Evolutionary conservation across 1,140 invertebrate genomes (phyloP).

Genomic region (Pararge aegeria): DNA sequence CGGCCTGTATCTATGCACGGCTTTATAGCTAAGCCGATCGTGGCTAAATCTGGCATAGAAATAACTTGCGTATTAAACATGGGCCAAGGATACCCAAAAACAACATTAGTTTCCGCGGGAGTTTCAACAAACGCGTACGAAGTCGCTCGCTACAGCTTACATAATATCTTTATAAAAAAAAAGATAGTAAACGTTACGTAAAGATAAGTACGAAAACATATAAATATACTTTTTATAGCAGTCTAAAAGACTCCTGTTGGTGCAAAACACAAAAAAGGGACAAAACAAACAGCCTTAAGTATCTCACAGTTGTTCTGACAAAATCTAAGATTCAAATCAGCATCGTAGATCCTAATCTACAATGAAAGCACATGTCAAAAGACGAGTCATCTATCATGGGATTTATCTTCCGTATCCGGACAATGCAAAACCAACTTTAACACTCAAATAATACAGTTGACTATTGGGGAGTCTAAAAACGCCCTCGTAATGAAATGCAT

Average conservation of each 20-base stretch:
- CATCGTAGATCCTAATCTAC: constrained; percentile 46
- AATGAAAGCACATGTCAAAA: constrained; percentile 59
- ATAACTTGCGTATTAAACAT: too few relatives aligned
- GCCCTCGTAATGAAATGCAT: constrained; percentile 58
- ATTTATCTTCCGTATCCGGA: constrained; percentile 27
- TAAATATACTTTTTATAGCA: background rate
- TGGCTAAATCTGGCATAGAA: too few relatives aligned
- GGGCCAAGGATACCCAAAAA: too few relatives aligned
- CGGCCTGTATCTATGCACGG: too few relatives aligned
- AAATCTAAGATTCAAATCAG: constrained; percentile 37
- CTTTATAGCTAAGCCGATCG: too few relatives aligned
- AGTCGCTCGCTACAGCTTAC: too few relatives aligned
- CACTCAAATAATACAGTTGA: constrained; percentile 23
- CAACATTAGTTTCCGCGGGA: too few relatives aligned
- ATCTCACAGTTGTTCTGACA: constrained; percentile 35
- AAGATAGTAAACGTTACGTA: too few relatives aligned
- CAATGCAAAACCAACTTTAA: constrained; percentile 27
- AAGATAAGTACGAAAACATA: too few relatives aligned
- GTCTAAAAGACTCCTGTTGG: background rate
- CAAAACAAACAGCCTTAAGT: constrained; percentile 22
- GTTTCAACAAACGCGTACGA: too few relatives aligned
- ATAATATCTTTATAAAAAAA: too few relatives aligned
- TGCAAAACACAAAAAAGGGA: constrained; percentile 1
- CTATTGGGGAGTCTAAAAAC: constrained; percentile 4
- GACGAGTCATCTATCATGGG: constrained; percentile 57